phyloP scores from a whole-genome alignment of 2,888 invertebrate species.

The Cantharis nigra region DNA sequence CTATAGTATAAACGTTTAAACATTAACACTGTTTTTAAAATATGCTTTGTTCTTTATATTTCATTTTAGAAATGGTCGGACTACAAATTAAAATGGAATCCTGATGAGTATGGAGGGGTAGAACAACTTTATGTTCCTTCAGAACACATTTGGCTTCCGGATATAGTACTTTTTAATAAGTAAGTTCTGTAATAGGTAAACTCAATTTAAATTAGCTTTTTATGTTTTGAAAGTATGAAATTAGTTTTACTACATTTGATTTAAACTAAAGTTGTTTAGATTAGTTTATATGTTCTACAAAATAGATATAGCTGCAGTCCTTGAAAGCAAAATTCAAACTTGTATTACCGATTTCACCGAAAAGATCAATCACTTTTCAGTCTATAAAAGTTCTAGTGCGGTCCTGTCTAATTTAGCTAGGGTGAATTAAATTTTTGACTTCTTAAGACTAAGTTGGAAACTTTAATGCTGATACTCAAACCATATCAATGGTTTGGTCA shows the following conservation, averaged over 20 bases:
- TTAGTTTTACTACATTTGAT: not conserved
- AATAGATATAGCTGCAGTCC: not conserved
- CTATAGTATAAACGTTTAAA: too few species aligned
- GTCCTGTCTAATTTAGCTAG: too few species aligned
- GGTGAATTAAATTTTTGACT: too few species aligned
- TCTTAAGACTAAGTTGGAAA: too few species aligned
- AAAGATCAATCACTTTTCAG: too few species aligned
- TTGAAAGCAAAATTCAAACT: too few species aligned
- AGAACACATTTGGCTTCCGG: constrained; percentile 95
- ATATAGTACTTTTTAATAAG: constrained; percentile 92
- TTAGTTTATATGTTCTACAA: not conserved
- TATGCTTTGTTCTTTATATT: not conserved
- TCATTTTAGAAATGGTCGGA: constrained; percentile 83
- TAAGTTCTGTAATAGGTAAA: constrained; percentile 62
- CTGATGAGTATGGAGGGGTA: constrained; percentile 87
- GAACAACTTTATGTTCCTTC: constrained; percentile 93
- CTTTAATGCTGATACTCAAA: too few species aligned
- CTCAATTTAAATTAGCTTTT: not conserved
- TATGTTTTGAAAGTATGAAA: not conserved
- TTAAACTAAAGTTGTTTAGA: not conserved
- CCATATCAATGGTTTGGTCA: too few species aligned
- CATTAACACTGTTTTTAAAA: not conserved
- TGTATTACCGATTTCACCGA: too few species aligned
- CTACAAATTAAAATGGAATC: constrained; percentile 87
- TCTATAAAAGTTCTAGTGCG: too few species aligned